phyloP scores from a whole-genome alignment of 2,797 vertebrate genomes.

The Australoheros facetus region DNA sequence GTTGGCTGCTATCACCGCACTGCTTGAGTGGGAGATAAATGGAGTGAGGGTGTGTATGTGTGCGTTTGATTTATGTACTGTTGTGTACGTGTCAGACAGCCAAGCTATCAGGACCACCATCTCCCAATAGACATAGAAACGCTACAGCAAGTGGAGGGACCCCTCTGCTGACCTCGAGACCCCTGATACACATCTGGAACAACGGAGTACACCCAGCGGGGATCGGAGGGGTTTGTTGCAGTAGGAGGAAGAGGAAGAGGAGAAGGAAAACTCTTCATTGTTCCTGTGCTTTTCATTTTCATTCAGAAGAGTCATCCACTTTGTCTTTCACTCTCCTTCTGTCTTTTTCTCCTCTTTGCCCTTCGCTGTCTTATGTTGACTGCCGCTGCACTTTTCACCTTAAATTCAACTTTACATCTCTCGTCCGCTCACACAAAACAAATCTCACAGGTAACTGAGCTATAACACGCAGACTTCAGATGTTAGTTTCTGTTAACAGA shows the following conservation, averaged over 20 bases:
- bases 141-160: constrained; percentile 75
- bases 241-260: constrained; percentile 8
- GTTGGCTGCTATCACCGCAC: constrained; percentile 61
- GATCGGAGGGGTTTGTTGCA: constrained; percentile 36
- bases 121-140: constrained; percentile 79
- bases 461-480: constrained; percentile 11
- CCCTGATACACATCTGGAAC: constrained; percentile 82
- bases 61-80: constrained; percentile 84
- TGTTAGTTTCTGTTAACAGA: constrained; percentile 20
- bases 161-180: constrained; percentile 77
- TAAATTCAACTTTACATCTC: constrained; percentile 41
- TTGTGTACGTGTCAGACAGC: constrained; percentile 79
- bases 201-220: constrained; percentile 54
- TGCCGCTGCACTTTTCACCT: constrained; percentile 30
- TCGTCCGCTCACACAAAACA: constrained; percentile 13
- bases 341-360: constrained; percentile 30
- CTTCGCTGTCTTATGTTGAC: constrained; percentile 14
- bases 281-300: constrained; percentile 42
- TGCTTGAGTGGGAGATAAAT: constrained; percentile 75
- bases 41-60: constrained; percentile 57
- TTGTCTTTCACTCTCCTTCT: constrained; percentile 11
- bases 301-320: constrained; percentile 43
- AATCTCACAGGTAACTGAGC: constrained; percentile 32
- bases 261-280: constrained; percentile 14
- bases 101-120: constrained; percentile 81